Evolutionary conservation across 1,140 invertebrate genomes (phyloP), one percentile per base, ranked within the genome.

Genomic region (Bombus waltoni): DNA sequence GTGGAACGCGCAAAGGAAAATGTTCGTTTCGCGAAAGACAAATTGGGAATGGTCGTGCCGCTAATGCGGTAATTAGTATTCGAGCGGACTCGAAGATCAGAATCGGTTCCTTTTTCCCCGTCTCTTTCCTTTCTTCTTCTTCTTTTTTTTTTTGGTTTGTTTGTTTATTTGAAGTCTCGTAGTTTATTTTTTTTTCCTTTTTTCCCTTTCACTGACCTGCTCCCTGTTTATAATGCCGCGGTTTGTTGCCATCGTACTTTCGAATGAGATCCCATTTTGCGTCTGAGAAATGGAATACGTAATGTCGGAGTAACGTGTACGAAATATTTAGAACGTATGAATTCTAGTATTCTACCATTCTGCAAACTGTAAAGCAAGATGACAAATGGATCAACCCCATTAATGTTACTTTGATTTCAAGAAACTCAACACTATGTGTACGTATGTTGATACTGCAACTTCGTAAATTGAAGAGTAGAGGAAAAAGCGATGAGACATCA

Each of bases 31-130:
- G 75, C 65, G 82, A 42, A 70, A 84, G 82, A 84, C 82, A 84
- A 84, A 84, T 84, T 84, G 82, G 47, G 66, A 84, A 79, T 84
- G 75, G 82, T 53, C 82, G 75, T 40, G 75, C 28, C 75, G 66
- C 76, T 84, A 84, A 84, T 84, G 82, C 75, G 82, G 75, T 79
- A 84, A 84, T 84, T 84, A 84, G 82, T 84, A 84, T 84, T 59
- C 82, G 75, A 13, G 82, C 81, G 73, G 59, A 47, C 83, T 38
- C 83, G 65, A 74, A 80, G 83, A 85, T 81, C 83, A 44, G 83
- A 78, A 85, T 85, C 83, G 68, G 38, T 44, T 53, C 6, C 28
- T 42, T 68, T 47, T 66, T 28, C 25, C 53, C 53, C 22, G 9
- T 28, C 9, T 47, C 38, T n/a, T 28, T 59, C 42, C 42, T 6